Percentiles rank a stretch among this genome's conserved stretches.
Conservation (phyloP, 2,888 invertebrate genomes). For the Cephus runcator region DNA sequence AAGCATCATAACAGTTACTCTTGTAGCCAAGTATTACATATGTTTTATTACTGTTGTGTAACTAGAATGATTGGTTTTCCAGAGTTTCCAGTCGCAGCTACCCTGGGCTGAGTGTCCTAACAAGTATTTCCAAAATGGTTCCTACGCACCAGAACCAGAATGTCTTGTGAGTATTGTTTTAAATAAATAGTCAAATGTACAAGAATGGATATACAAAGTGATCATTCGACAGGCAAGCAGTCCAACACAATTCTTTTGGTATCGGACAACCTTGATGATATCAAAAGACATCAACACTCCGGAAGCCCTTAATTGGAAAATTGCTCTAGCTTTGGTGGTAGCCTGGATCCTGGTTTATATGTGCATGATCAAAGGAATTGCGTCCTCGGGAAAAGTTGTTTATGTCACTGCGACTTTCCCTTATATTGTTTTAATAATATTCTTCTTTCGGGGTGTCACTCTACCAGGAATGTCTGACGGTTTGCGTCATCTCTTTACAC, state of each 20-base stretch:
- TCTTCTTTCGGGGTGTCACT: slow-evolving; percentile 94
- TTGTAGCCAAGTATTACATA: neutral
- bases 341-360: slow-evolving; percentile 96
- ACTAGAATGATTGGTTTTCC: slow-evolving; percentile 25
- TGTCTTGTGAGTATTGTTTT: slow-evolving; percentile 74
- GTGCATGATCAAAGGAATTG: slow-evolving; percentile 98
- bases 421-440: slow-evolving; percentile 93
- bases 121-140: slow-evolving; percentile 81
- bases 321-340: slow-evolving; percentile 84
- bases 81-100: slow-evolving; percentile 89
- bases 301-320: slow-evolving; percentile 90
- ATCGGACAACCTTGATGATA: slow-evolving; percentile 89
- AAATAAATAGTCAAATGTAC: neutral
- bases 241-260: slow-evolving; percentile 96
- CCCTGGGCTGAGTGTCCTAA: slow-evolving; percentile 95
- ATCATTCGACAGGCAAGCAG: slow-evolving; percentile 75
- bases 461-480: slow-evolving; percentile 90
- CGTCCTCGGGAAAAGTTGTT: slow-evolving; percentile 93
- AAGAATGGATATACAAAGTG: neutral
- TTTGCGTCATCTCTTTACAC: slow-evolving; percentile 88
- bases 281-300: slow-evolving; percentile 89
- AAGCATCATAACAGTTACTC: neutral
- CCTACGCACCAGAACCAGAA: slow-evolving; percentile 83
- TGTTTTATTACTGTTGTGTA: neutral
- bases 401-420: slow-evolving; percentile 98